Conservation (phyloP, 2,888 invertebrate species). For the Drosophila melanocephala region DNA sequence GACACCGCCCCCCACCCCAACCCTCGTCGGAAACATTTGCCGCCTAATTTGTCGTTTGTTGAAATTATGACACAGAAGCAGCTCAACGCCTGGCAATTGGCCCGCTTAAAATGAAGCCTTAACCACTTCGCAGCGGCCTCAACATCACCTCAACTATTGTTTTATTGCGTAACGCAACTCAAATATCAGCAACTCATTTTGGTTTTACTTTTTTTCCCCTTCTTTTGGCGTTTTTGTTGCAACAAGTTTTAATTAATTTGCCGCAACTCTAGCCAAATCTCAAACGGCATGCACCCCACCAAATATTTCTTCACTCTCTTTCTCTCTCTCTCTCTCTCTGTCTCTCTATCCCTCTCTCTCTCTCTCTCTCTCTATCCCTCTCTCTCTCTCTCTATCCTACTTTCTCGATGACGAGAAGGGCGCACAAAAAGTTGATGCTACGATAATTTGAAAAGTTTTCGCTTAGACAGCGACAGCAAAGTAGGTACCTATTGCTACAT, state of each 20-base stretch:
- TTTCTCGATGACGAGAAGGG: conserved; percentile 22
- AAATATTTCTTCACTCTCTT: conserved; percentile 47
- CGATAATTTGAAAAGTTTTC: conserved; percentile 81
- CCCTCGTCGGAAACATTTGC: conserved; percentile 50
- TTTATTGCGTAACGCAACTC: conserved; percentile 32
- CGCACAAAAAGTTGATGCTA: conserved; percentile 73
- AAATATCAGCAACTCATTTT: conserved; percentile 51
- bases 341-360: background rate
- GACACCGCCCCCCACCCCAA: conserved; percentile 6
- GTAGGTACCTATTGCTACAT: conserved; percentile 33
- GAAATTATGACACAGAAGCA: conserved; percentile 74
- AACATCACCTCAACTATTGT: background rate
- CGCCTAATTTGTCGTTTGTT: conserved; percentile 75
- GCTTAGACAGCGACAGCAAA: conserved; percentile 71
- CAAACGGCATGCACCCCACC: conserved; percentile 25
- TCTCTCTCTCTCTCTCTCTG: too few species aligned
- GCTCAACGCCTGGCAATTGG: conserved; percentile 56
- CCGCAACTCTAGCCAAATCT: conserved; percentile 59
- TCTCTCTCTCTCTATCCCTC: too few species aligned
- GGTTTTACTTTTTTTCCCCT: conserved; percentile 18
- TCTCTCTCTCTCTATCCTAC: background rate
- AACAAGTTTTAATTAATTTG: conserved; percentile 81
- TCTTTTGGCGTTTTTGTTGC: conserved; percentile 38
- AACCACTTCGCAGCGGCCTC: background rate
- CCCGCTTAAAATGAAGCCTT: conserved; percentile 5